These are phyloP conservation scores for Sceloporus undulatus DNA, from an alignment of 2,113 vertebrate genomes.

Conservation along the genomic window DNA sequence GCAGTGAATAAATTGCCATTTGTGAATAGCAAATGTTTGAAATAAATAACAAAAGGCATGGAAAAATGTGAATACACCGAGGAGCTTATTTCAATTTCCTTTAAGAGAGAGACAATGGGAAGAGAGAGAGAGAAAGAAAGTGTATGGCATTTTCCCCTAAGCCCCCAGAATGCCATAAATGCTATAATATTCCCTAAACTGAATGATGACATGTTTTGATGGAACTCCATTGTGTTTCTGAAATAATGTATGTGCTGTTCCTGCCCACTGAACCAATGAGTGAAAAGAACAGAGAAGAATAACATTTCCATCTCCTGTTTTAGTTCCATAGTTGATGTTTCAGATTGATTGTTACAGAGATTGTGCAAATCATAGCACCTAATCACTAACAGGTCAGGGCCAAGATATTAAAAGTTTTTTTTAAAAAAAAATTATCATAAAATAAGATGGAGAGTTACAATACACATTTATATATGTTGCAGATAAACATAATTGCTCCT, in stretches of 20 bases:
- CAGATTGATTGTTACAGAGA: constrained; percentile 29
- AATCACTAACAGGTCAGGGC: constrained; percentile 27
- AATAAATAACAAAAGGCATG: constrained; percentile 3
- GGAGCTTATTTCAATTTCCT: not conserved
- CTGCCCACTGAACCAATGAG: not conserved
- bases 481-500: constrained; percentile 42
- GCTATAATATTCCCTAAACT: not conserved
- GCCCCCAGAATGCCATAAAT: not conserved
- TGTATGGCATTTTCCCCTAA: not conserved
- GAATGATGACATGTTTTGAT: not conserved
- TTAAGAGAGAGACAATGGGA: not conserved
- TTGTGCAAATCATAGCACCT: constrained; percentile 35
- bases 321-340: not conserved
- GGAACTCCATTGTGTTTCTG: not conserved
- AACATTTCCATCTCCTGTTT: too few relatives aligned
- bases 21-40: constrained; percentile 26
- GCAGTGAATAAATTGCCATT: constrained; percentile 12
- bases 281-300: not conserved
- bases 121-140: not conserved
- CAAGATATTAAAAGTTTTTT: constrained; percentile 46
- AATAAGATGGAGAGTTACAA: constrained; percentile 7
- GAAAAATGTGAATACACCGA: constrained; percentile 21
- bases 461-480: constrained; percentile 60
- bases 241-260: not conserved
- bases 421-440: too few relatives aligned